phyloP scores from a whole-genome alignment of 2,797 vertebrate genomes.

The Bryconaethiops microstoma region DNA sequence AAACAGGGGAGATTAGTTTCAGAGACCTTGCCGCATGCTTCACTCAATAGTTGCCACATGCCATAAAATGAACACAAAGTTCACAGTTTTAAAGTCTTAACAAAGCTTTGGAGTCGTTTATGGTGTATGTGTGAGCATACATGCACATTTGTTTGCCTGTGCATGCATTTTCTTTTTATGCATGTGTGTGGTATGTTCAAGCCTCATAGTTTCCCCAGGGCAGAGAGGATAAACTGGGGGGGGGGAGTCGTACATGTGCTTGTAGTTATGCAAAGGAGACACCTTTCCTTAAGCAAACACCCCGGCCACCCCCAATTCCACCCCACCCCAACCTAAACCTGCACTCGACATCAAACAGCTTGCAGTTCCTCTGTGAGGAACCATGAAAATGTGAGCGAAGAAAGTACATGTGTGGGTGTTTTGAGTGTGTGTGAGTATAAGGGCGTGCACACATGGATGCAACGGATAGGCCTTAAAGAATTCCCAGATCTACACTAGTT shows the following conservation, averaged over 20 bases:
- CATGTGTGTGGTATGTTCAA: neutral
- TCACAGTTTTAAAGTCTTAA: neutral
- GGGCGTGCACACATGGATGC: too few species aligned
- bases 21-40: neutral
- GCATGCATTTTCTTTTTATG: conserved; percentile 12
- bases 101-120: too few species aligned
- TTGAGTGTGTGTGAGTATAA: too few species aligned
- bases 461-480: too few species aligned
- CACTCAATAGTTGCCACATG: neutral
- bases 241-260: conserved; percentile 50
- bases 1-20: conserved; percentile 2
- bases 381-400: conserved; percentile 25
- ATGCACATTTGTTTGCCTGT: conserved; percentile 12
- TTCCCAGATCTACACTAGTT: too few species aligned
- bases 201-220: neutral
- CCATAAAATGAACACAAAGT: neutral
- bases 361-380: conserved; percentile 41
- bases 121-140: neutral
- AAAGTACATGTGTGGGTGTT: neutral
- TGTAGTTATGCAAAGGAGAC: conserved; percentile 39
- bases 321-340: neutral
- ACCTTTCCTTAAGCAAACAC: conserved; percentile 46
- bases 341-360: conserved; percentile 45
- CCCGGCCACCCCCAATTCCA: neutral
- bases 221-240: conserved; percentile 8